phyloP scores from a whole-genome alignment of 2,113 vertebrate genomes.

The human region DNA sequence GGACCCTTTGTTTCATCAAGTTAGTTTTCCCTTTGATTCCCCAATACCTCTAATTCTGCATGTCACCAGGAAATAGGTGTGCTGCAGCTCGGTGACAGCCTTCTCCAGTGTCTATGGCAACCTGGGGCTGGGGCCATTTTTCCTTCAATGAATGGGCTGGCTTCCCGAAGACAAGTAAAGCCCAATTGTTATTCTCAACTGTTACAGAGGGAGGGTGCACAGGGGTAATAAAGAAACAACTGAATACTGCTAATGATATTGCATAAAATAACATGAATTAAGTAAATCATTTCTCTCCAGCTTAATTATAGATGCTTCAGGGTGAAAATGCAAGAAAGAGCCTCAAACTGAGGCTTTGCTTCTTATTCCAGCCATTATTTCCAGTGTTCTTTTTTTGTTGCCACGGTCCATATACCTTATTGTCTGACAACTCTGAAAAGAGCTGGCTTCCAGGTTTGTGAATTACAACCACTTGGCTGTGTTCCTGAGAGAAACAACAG shows the following conservation, averaged over 20 bases:
- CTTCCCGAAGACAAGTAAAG: constrained; percentile 62
- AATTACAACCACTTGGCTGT: constrained; percentile 54
- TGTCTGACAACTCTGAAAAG: constrained; percentile 37
- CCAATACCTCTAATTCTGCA: constrained; percentile 66
- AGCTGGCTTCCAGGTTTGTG: constrained; percentile 21
- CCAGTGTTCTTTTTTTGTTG: neutral
- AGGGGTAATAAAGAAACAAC: neutral
- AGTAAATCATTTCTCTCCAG: constrained; percentile 42
- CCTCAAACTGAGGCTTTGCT: neutral
- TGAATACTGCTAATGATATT: constrained; percentile 22
- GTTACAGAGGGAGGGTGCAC: neutral
- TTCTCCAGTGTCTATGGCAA: constrained; percentile 57
- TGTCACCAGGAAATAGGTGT: constrained; percentile 52
- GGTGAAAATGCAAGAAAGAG: constrained; percentile 18
- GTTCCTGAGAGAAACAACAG: constrained; percentile 42
- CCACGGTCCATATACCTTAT: neutral
- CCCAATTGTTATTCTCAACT: constrained; percentile 43
- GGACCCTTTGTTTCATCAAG: constrained; percentile 59
- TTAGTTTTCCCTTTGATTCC: constrained; percentile 25
- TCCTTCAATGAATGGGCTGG: constrained; percentile 69
- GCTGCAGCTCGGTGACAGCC: constrained; percentile 14
- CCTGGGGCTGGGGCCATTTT: constrained; percentile 46
- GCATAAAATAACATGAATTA: constrained; percentile 64
- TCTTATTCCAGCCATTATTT: constrained; percentile 37
- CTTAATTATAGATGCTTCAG: constrained; percentile 58